Evolutionary conservation across 2,888 invertebrate species (phyloP).

Genomic region (Meta bourneti): DNA sequence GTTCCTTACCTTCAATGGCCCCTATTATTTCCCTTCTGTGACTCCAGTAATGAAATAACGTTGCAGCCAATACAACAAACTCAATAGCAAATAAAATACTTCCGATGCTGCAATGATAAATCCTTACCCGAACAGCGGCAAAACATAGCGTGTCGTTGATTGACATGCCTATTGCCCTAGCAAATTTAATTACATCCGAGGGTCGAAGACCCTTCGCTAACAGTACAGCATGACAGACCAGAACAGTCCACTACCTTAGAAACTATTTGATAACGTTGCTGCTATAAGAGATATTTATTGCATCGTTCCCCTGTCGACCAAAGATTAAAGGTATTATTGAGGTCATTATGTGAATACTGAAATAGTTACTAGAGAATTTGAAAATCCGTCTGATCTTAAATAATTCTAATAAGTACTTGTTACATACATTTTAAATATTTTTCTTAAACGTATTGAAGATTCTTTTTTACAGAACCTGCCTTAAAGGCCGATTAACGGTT

Average conservation of each 20-base stretch:
- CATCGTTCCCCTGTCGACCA: neutral
- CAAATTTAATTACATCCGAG: slow-evolving; percentile 39
- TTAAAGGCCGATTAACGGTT: too few relatives aligned
- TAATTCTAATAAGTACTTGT: too few relatives aligned
- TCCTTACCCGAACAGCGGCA: slow-evolving; percentile 1
- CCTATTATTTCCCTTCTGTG: neutral
- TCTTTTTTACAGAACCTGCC: too few relatives aligned
- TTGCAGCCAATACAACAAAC: neutral
- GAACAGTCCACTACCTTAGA: slow-evolving; percentile 12
- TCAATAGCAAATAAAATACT: slow-evolving; percentile 7
- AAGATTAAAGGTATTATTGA: neutral
- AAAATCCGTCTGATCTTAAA: too few relatives aligned
- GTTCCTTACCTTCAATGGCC: neutral
- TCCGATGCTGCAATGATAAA: neutral
- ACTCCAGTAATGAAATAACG: neutral
- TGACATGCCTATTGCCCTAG: slow-evolving; percentile 22
- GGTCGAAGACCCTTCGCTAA: slow-evolving; percentile 16
- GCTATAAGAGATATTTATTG: slow-evolving; percentile 36
- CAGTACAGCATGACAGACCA: slow-evolving; percentile 20
- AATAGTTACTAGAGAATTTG: neutral
- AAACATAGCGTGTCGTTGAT: neutral
- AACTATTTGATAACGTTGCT: slow-evolving; percentile 34
- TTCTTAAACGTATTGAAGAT: too few relatives aligned
- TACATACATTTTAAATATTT: too few relatives aligned
- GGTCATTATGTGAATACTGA: neutral